Evolutionary conservation across 2,888 invertebrate species (phyloP), one percentile per base, ranked within the genome.

Genomic region (Sthenelais limicola): DNA sequence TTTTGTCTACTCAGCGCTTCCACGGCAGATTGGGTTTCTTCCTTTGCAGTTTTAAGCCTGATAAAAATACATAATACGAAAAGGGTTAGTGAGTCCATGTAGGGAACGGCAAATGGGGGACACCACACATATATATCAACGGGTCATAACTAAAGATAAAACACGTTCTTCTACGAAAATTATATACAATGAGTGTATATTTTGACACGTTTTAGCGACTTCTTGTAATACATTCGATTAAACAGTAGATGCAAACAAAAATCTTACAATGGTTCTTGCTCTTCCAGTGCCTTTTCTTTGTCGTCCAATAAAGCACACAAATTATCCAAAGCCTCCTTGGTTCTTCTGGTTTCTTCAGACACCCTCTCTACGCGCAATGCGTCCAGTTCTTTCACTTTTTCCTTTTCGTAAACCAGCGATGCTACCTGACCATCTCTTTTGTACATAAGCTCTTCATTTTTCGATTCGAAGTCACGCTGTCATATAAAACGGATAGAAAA

Each of bases 341-440:
- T 72, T 24, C 93, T 92, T 0, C 94, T 88, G 83, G 92, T 92
- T 79, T 90, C 91, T 83, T 94, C 93, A 52, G 93, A 92, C 78
- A 91, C 90, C 81, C 92, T 90, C 76, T 94, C 88, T 77, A 90
- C 90, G 81, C 90, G 89, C 0, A 51, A 18, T 30, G 43, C 21
- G 77, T 89, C 88, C 74, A 89, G 35, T 56, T 51, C 51, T 38
- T 48, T 87, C 86, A 90, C 89, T 77, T 81, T 84, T 76, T 89
- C 89, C 76, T 90, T 90, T 77, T 56, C 78, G 67, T 33, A 80
- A 66, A 48, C 76, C 58, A 43, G 72, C 62, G 24, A 77, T 62
- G 69, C 77, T 9, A 72, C 74, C 72, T 69, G 69, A 26, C 56
- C 54, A 28, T 70, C 70, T 24, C 70, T 7, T 24, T 28, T 28